Evolutionary conservation across 2,888 invertebrate genomes (phyloP), one percentile per base, ranked within the genome.

Genomic region (Lacanobia wlatinum): DNA sequence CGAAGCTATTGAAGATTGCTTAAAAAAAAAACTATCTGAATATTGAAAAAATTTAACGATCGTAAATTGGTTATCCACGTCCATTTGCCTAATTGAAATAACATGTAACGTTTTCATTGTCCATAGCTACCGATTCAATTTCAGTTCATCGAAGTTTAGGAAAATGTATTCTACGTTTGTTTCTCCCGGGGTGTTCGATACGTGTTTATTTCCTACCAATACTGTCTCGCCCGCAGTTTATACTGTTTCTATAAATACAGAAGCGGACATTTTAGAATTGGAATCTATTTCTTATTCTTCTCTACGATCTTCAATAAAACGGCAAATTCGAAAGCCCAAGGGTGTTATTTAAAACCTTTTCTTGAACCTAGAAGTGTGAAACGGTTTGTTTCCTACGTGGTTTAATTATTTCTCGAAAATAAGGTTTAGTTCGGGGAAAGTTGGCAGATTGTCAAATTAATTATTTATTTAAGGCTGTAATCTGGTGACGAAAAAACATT

Each of bases 221-320:
- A 69, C 72, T 71, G 77, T 78, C 73, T 70, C 72, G 23, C 67
- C 59, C 70, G 70, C 79, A 78, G 75, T 82, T 81, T 86, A 83
- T 80, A 66, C 76, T 64, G 83, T 80, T 86, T 83, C 77, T 75
- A 80, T 81, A 83, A 86, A 87, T 86, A 84, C 79, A 87, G 53
- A 76, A 83, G 72, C 73, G 70, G 65, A 77, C 77, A 82, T 73
- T 82, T 75, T 78, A 82, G 79, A 80, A 85, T 85, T 73, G 73
- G 72, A 77, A 85, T 85, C 80, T 74, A 83, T 83, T 85, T 80
- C 83, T 85, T 83, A 80, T 80, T 85, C 80, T 74, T 69, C 50
- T 67, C 64, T 76, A 70, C 73, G 61, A 77, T 60, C 68, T 70
- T 69, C 64, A 70, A 86, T 86, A 84, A 83, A 85, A 70, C 46